These are phyloP conservation scores for Hippocampus barbouri DNA, from an alignment of 2,113 vertebrate species.

Conservation along the genomic window DNA sequence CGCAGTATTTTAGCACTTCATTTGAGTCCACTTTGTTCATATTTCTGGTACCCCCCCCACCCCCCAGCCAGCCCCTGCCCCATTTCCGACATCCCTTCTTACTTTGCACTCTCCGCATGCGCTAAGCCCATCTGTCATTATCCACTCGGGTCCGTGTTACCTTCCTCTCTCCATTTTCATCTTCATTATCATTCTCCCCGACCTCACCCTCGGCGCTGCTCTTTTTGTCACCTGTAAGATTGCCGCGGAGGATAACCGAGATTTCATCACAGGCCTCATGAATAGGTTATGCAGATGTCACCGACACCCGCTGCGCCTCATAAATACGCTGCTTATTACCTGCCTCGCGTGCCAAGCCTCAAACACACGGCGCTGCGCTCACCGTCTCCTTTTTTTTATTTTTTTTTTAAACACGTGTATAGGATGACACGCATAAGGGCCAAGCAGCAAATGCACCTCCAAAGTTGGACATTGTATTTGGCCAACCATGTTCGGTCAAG, in stretches of 20 bases:
- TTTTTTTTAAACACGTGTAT: background rate
- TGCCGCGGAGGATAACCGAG: conserved; percentile 49
- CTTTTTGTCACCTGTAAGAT: conserved; percentile 55
- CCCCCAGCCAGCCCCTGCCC: conserved; percentile 7
- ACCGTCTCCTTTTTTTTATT: conserved; percentile 34
- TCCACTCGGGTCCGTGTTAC: conserved; percentile 20
- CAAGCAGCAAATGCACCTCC: background rate
- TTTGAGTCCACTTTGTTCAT: conserved; percentile 33
- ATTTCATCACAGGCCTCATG: conserved; percentile 56
- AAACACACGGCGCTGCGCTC: conserved; percentile 29
- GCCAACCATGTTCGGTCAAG: too few relatives aligned
- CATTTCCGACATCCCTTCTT: conserved; percentile 18
- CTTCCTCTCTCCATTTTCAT: conserved; percentile 24
- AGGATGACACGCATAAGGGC: background rate
- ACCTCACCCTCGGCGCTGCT: conserved; percentile 2
- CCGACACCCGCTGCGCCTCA: conserved; percentile 45
- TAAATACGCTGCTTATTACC: conserved; percentile 58
- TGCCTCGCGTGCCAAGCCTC: conserved; percentile 19
- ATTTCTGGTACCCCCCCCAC: conserved; percentile 5
- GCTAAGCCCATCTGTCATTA: conserved; percentile 14
- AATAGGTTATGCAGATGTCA: conserved; percentile 64
- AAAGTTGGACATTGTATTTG: background rate
- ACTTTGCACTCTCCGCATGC: conserved; percentile 9
- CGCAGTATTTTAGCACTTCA: conserved; percentile 9
- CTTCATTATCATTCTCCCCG: conserved; percentile 41